Percentiles rank a stretch among this genome's conserved stretches.
Conservation (phyloP, 2,888 invertebrate genomes). For the Lithophane socia region DNA sequence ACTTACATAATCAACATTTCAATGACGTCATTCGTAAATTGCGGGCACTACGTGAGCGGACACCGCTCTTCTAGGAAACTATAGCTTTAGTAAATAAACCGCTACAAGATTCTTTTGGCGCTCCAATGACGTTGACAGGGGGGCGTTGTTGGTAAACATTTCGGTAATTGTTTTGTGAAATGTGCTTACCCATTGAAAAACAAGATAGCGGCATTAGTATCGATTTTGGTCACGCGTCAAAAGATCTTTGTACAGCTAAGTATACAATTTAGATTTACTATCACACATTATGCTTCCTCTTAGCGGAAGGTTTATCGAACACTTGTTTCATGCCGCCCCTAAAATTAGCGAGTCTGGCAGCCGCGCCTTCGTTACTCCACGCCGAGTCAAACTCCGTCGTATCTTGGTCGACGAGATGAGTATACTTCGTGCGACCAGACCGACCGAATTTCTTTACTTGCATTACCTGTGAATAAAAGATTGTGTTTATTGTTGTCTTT, state of each 20-base stretch:
- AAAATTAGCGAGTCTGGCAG: constrained; percentile 90
- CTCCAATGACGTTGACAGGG: background rate
- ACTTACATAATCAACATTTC: no score
- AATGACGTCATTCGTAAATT: no score
- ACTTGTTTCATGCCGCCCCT: constrained; percentile 98
- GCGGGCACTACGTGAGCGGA: no score
- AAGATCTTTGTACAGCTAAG: background rate
- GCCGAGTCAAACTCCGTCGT: constrained; percentile 99
- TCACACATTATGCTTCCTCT: constrained; percentile 78
- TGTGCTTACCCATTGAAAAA: background rate
- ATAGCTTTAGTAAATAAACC: background rate
- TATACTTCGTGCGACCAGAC: constrained; percentile 99
- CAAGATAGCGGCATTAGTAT: background rate
- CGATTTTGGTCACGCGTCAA: background rate
- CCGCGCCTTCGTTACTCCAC: constrained; percentile 97
- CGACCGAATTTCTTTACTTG: constrained; percentile 99
- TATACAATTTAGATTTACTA: background rate
- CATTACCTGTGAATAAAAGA: constrained; percentile 94
- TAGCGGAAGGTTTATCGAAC: constrained; percentile 96
- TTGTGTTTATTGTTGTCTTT: background rate
- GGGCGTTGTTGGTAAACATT: background rate
- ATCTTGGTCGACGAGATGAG: constrained; percentile 99
- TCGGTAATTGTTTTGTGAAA: background rate
- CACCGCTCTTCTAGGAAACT: no score
- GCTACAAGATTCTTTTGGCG: background rate